A percentile compares a stretch with the other conserved stretches of the same genome.
These are phyloP conservation scores for Chelonus formosanus DNA, from an alignment of 2,888 invertebrate genomes.

Conservation along the genomic window DNA sequence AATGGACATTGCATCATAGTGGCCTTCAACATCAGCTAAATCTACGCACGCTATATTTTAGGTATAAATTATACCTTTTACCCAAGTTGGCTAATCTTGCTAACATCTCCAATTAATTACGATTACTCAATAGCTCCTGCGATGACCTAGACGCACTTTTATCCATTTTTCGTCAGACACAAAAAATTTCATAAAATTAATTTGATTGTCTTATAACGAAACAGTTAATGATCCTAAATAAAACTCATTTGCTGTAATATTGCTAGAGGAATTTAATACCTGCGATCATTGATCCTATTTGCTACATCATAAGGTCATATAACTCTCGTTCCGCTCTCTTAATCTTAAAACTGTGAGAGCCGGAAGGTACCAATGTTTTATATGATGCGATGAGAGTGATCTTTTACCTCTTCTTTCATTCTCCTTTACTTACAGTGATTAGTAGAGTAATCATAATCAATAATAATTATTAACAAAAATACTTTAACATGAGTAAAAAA, in stretches of 20 bases:
- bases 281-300: slow-evolving; percentile 23
- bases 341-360: slow-evolving; percentile 15
- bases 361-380: slow-evolving; percentile 11
- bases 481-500: slow-evolving; percentile 13
- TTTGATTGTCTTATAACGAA: not conserved
- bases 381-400: slow-evolving; percentile 1
- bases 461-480: slow-evolving; percentile 19
- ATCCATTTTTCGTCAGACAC: too few species aligned
- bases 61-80: too few species aligned
- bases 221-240: slow-evolving; percentile 12
- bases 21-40: too few species aligned
- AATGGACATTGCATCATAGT: too few species aligned
- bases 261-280: not conserved
- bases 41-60: too few species aligned
- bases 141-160: too few species aligned
- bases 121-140: too few species aligned
- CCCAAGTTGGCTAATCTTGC: too few species aligned
- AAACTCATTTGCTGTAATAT: not conserved
- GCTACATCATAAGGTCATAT: slow-evolving; percentile 15
- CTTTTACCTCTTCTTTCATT: not conserved
- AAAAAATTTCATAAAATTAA: too few species aligned
- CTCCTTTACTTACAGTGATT: not conserved
- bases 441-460: slow-evolving; percentile 4
- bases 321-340: slow-evolving; percentile 20
- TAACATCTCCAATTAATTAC: too few species aligned